Evolutionary conservation across 2,113 vertebrate genomes (phyloP).

Genomic region (Callorhinus ursinus): DNA sequence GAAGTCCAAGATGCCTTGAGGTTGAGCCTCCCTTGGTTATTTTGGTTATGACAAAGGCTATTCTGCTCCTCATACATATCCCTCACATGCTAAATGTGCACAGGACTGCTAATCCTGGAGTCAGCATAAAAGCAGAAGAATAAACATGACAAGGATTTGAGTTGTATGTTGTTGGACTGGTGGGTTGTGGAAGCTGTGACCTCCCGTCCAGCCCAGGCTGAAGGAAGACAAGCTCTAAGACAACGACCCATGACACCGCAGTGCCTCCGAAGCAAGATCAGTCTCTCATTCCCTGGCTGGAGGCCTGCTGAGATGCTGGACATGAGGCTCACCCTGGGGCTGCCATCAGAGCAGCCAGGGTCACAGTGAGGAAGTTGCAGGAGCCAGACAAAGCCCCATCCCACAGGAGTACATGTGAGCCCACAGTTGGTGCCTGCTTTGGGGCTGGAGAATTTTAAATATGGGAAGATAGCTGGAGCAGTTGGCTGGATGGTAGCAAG

Average conservation of each 20-base stretch:
- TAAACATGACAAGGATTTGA: background rate
- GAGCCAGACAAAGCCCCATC: background rate
- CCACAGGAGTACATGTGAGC: background rate
- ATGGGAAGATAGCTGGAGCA: background rate
- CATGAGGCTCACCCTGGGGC: background rate
- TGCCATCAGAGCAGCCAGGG: background rate
- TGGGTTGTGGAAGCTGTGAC: background rate
- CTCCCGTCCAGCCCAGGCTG: background rate
- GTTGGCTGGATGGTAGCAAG: background rate
- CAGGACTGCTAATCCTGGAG: background rate
- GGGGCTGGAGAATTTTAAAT: background rate
- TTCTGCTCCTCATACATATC: background rate
- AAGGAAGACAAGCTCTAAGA: background rate
- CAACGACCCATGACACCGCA: rapidly evolving
- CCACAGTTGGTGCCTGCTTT: background rate
- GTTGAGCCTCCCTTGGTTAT: background rate
- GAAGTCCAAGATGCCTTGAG: background rate
- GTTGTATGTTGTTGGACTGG: background rate
- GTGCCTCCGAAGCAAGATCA: background rate
- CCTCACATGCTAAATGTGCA: background rate
- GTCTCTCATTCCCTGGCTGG: background rate
- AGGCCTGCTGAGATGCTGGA: background rate
- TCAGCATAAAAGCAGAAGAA: background rate
- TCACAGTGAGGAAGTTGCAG: background rate
- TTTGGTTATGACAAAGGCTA: background rate